Evolutionary conservation across 2,888 invertebrate genomes (phyloP).

Genomic region (Xestobium rufovillosum): DNA sequence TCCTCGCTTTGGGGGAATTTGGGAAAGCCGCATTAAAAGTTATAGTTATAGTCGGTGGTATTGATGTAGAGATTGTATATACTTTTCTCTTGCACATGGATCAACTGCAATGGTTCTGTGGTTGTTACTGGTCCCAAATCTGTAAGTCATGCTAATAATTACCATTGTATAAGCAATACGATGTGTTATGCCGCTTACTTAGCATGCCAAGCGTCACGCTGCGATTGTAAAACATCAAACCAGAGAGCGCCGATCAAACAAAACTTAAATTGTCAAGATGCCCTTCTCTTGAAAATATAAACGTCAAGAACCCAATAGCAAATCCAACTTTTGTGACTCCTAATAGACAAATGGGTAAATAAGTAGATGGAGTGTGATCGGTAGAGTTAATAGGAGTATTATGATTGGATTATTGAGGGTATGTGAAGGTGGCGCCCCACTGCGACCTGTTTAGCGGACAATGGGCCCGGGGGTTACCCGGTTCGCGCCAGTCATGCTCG

Average conservation of each 20-base stretch:
- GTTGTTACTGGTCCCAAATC: conserved; percentile 29
- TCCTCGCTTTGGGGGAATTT: too few relatives aligned
- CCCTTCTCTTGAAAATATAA: too few relatives aligned
- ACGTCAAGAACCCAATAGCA: too few relatives aligned
- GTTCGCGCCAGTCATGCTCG: conserved; percentile 40
- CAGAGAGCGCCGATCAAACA: too few relatives aligned
- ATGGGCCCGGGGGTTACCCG: conserved; percentile 36
- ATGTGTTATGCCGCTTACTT: conserved; percentile 32
- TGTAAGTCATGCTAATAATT: conserved; percentile 35
- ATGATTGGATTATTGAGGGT: conserved; percentile 34
- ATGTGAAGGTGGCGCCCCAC: conserved; percentile 35
- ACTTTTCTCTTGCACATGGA: too few relatives aligned
- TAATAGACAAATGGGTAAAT: conserved; percentile 28
- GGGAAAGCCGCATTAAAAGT: too few relatives aligned
- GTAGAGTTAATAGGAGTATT: conserved; percentile 31
- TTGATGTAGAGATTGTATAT: too few relatives aligned
- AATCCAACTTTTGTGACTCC: too few relatives aligned
- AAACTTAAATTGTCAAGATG: too few relatives aligned
- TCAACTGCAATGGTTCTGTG: too few relatives aligned
- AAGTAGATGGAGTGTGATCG: conserved; percentile 20
- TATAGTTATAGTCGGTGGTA: too few relatives aligned
- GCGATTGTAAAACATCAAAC: neutral
- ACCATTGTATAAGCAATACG: conserved; percentile 32
- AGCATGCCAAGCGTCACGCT: neutral
- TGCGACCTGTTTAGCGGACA: conserved; percentile 40